Evolutionary conservation across 2,888 invertebrate species (phyloP).

Genomic region (Mesopsocus fuscifrons): DNA sequence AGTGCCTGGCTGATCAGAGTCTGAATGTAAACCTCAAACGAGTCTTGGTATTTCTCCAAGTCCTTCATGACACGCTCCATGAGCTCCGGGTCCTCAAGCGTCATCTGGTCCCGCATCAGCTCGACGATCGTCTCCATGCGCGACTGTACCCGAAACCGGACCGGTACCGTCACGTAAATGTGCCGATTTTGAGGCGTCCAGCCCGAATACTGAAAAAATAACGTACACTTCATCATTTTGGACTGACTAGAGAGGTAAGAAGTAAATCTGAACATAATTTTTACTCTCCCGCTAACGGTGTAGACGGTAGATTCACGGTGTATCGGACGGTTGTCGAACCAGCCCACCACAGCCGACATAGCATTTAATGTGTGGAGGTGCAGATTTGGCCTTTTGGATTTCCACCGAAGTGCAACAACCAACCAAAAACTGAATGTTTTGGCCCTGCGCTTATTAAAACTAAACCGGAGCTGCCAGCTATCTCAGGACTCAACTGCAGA

Average conservation of each 20-base stretch:
- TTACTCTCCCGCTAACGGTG: no score
- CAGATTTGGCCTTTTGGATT: no score
- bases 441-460: neutral
- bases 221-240: no score
- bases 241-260: no score
- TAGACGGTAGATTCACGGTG: no score
- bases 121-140: constrained; percentile 64
- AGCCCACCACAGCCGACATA: no score
- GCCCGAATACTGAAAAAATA: constrained; percentile 59
- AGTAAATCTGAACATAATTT: constrained; percentile 5
- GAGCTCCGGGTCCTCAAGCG: constrained; percentile 27
- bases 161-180: constrained; percentile 58
- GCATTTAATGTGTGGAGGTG: no score
- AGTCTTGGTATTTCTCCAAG: constrained; percentile 59
- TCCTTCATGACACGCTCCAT: constrained; percentile 58
- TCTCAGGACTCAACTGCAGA: no score
- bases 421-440: neutral
- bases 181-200: constrained; percentile 70
- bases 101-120: constrained; percentile 50
- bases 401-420: no score
- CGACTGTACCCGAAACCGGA: constrained; percentile 53
- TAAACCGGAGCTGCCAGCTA: no score
- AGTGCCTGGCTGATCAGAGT: constrained; percentile 77
- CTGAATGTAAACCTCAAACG: constrained; percentile 82
- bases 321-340: no score